A percentile compares a stretch with the other conserved stretches of the same genome.
These are phyloP conservation scores for Crotalus tigris DNA, from an alignment of 2,113 vertebrate species.

Conservation along the genomic window DNA sequence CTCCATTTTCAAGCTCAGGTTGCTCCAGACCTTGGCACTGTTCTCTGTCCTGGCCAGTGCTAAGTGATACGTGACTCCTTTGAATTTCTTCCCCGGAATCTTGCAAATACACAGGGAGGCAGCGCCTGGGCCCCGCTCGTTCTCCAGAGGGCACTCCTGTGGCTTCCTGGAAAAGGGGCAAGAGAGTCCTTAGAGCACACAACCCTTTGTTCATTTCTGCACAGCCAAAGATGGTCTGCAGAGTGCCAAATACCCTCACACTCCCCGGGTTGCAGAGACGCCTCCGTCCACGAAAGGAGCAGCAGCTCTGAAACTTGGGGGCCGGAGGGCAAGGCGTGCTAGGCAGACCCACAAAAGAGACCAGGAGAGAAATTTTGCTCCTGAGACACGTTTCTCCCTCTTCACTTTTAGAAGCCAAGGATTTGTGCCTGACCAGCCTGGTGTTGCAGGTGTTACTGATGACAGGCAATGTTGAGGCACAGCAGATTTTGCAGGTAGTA, in stretches of 20 bases:
- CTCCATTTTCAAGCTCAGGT: conserved; percentile 14
- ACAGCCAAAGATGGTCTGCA: background rate
- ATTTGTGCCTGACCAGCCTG: background rate
- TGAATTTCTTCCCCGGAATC: background rate
- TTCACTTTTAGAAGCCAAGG: background rate
- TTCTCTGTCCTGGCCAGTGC: conserved; percentile 18
- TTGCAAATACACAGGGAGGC: conserved; percentile 49
- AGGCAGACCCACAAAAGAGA: background rate
- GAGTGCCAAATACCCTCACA: background rate
- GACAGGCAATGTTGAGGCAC: background rate
- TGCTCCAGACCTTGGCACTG: conserved; percentile 26
- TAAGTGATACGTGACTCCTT: conserved; percentile 8
- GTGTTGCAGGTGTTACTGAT: background rate
- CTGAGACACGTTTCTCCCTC: background rate
- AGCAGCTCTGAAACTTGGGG: background rate
- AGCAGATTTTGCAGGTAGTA: background rate
- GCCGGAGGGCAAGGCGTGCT: background rate
- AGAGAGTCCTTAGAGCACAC: background rate
- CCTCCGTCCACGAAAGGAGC: background rate
- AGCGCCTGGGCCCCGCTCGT: background rate
- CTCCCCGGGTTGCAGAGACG: background rate
- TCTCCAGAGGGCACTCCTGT: conserved; percentile 45
- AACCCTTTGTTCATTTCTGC: background rate
- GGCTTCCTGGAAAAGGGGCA: conserved; percentile 31
- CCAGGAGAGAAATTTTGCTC: background rate